Base-by-base conservation (phyloP, 2,113 vertebrate genomes). In the Hippocampus abdominalis region DNA sequence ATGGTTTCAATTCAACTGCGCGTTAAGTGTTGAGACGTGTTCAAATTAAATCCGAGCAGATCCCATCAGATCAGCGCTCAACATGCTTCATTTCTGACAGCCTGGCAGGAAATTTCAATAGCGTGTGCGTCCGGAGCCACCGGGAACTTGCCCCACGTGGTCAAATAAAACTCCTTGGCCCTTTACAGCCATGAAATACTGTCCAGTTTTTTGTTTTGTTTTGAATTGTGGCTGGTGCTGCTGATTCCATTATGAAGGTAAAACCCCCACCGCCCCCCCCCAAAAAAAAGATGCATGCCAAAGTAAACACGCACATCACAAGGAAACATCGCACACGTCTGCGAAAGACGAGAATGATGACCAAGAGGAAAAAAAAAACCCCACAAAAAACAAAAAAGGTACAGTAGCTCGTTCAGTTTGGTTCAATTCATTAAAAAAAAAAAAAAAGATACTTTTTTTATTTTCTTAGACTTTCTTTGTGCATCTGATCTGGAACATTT, bases 71-170 rank as follows among this genome's bases (percentile, higher is more conserved):
- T 76, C n/a, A n/a, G 68, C 10, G 66, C 68, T 79, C 68, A 63
- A 25, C n/a, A 57, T 25, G 66, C 60, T 62, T 84, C 66, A 77
- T 83, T 89, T 77, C 80, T 81, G 69, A 69, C 74, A 87, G 81
- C 79, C 29, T 42, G 29, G 70, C 82, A 88, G 85, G 87, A 92
- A 88, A 89, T 89, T 90, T 88, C 83, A 83, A 49, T 70, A 75
- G 75, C 79, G 82, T 84, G 72, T 65, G 67, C 62, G 49, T 69
- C 69, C 68, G 73, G 74, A 78, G 68, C 81, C 77, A 70, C 36
- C 74, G 74, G 83, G 79, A 81, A 81, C 77, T 68, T 27, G 72
- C 68, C 82, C 82, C 82, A 76, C 81, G 80, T 66, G 73, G 76
- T 73, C 68, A 80, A 80, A 85, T 81, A 78, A 89, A 87, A 85